A percentile compares a stretch with the other conserved stretches of the same genome.
Conservation (phyloP, 2,888 invertebrate species). For the Agonopterix arenella region DNA sequence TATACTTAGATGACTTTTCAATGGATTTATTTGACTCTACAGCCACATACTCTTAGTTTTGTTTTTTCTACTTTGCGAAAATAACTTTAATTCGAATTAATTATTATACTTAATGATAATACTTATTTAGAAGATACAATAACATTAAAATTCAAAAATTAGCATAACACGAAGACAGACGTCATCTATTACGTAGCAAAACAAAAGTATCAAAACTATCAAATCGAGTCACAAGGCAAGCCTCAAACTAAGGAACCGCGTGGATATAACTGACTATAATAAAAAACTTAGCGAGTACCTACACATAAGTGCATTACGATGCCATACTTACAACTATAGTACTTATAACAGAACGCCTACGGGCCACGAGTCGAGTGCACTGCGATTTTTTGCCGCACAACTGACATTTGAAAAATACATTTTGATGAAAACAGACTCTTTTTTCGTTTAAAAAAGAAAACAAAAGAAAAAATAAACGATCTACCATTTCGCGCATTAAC, state of each 20-base stretch:
- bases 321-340: slow-evolving; percentile 60
- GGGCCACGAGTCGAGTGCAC: slow-evolving; percentile 50
- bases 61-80: too few relatives aligned
- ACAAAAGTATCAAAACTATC: slow-evolving; percentile 50
- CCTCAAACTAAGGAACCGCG: slow-evolving; percentile 64
- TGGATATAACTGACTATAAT: slow-evolving; percentile 68
- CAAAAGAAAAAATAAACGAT: slow-evolving; percentile 8
- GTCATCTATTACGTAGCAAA: background rate
- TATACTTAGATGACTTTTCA: too few relatives aligned
- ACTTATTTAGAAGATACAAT: too few relatives aligned
- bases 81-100: too few relatives aligned
- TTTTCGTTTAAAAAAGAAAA: slow-evolving; percentile 38
- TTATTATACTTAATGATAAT: too few relatives aligned
- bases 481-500: slow-evolving; percentile 5
- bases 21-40: too few relatives aligned
- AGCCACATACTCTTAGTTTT: too few relatives aligned
- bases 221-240: slow-evolving; percentile 24
- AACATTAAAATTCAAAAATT: too few relatives aligned
- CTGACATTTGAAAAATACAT: slow-evolving; percentile 74
- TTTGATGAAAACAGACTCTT: slow-evolving; percentile 71
- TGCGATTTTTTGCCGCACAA: slow-evolving; percentile 64
- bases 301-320: slow-evolving; percentile 75
- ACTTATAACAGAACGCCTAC: slow-evolving; percentile 66
- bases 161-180: background rate
- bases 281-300: slow-evolving; percentile 71